Evolutionary conservation across 2,888 invertebrate species (phyloP).

Genomic region (Platycheirus albimanus): DNA sequence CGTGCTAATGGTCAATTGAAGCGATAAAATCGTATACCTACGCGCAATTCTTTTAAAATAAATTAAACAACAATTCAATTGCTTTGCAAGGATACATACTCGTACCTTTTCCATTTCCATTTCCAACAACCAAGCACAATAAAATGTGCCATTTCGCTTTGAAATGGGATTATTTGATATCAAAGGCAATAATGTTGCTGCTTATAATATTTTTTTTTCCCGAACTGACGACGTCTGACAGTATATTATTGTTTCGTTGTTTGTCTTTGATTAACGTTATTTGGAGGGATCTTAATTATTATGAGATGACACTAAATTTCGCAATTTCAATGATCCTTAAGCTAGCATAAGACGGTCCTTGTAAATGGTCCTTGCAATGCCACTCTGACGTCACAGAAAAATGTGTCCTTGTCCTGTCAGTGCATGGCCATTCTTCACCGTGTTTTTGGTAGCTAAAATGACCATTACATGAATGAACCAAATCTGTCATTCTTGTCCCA

Average conservation of each 20-base stretch:
- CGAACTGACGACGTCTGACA: background rate
- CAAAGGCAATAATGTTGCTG: constrained; percentile 29
- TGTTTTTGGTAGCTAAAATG: too few relatives aligned
- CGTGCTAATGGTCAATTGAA: constrained; percentile 63
- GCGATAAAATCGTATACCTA: constrained; percentile 28
- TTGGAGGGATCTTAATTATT: too few relatives aligned
- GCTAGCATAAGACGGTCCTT: too few relatives aligned
- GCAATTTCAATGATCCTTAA: constrained; percentile 23
- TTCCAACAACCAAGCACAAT: background rate
- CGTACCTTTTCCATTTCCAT: too few relatives aligned
- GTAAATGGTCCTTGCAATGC: too few relatives aligned
- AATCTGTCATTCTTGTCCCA: too few relatives aligned
- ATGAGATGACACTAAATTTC: too few relatives aligned
- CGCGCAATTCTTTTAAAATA: constrained; percentile 37
- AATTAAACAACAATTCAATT: constrained; percentile 49
- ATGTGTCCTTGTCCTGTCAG: too few relatives aligned
- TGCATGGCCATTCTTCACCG: too few relatives aligned
- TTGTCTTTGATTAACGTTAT: constrained; percentile 12
- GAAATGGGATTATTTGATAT: constrained; percentile 28
- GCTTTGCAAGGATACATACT: constrained; percentile 10
- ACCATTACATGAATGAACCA: too few relatives aligned
- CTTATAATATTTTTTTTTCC: too few relatives aligned
- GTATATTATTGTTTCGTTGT: constrained; percentile 8
- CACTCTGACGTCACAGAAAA: too few relatives aligned
- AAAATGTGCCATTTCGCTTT: constrained; percentile 37